phyloP scores from a whole-genome alignment of 1,140 invertebrate species.

The Eriosoma lanigerum region DNA sequence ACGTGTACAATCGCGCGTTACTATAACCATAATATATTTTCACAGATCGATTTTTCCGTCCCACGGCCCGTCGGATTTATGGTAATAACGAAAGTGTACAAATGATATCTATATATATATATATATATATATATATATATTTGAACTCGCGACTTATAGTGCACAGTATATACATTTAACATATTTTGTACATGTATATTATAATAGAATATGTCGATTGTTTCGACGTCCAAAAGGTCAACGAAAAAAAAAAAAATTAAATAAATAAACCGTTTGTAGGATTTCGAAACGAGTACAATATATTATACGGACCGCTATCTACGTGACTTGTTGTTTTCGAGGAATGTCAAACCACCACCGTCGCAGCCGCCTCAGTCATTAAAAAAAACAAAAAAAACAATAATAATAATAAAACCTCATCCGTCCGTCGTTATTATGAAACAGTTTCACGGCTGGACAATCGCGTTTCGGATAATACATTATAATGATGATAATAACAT shows the following conservation, averaged over 20 bases:
- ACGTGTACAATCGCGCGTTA: neutral
- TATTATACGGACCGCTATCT: neutral
- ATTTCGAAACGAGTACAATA: slow-evolving; percentile 16
- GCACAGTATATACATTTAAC: no score
- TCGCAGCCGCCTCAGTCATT: neutral
- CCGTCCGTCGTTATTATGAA: slow-evolving; percentile 23
- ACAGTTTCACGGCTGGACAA: slow-evolving; percentile 34
- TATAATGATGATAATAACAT: slow-evolving; percentile 11
- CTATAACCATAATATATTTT: neutral
- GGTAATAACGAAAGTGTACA: neutral
- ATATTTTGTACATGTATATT: no score
- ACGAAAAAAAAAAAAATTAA: neutral
- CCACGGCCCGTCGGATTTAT: slow-evolving; percentile 17
- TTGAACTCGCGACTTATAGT: neutral
- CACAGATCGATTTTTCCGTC: neutral
- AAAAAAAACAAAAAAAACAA: neutral
- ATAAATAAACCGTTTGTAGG: neutral
- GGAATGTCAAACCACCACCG: slow-evolving; percentile 31
- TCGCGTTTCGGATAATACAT: slow-evolving; percentile 38
- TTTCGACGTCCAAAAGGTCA: slow-evolving; percentile 26
- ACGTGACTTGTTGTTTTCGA: slow-evolving; percentile 48
- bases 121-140: no score
- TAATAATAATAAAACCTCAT: slow-evolving; percentile 9
- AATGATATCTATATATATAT: neutral
- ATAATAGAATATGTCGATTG: neutral